Evolutionary conservation across 2,797 vertebrate species (phyloP).

Genomic region (Acanthiza pusilla): DNA sequence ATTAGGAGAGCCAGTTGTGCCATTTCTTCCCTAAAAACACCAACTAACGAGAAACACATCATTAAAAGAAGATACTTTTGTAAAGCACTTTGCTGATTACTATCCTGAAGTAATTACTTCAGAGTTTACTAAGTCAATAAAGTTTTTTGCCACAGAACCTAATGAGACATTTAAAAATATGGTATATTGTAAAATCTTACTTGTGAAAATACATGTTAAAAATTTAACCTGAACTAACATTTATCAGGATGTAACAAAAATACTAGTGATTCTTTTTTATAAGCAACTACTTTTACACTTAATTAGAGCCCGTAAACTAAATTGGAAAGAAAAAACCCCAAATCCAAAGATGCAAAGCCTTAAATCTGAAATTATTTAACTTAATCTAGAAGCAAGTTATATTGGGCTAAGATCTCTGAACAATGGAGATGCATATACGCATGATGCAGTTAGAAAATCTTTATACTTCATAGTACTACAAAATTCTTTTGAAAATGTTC

Average conservation of each 20-base stretch:
- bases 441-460: background rate
- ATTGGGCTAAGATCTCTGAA: background rate
- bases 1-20: background rate
- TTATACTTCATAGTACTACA: background rate
- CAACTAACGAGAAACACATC: background rate
- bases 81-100: background rate
- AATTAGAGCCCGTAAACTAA: background rate
- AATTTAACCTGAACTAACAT: background rate
- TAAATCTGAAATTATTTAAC: background rate
- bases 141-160: background rate
- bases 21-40: background rate
- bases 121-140: background rate
- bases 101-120: background rate
- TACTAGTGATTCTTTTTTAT: background rate
- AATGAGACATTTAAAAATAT: background rate
- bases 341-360: background rate
- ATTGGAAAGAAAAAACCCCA: background rate
- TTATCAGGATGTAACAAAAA: background rate
- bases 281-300: background rate
- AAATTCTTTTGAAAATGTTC: background rate
- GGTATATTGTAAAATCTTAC: background rate
- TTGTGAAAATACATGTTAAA: background rate
- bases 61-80: background rate
- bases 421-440: background rate
- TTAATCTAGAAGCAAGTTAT: background rate